These are phyloP conservation scores for Ischnura elegans DNA, from an alignment of 2,888 invertebrate genomes.

Conservation along the genomic window DNA sequence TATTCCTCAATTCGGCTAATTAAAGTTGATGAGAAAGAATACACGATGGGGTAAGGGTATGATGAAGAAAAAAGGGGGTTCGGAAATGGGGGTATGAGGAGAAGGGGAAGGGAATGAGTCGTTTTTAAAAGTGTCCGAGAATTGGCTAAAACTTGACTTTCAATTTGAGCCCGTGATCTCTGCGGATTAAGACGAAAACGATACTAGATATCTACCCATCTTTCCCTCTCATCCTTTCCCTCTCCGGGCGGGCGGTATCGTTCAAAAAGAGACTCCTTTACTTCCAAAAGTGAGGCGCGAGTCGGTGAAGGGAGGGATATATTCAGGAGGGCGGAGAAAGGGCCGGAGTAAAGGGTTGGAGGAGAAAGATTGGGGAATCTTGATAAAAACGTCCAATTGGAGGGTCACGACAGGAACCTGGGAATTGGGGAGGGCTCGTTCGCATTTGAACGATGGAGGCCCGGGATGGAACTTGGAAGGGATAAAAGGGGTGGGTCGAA, in stretches of 20 bases:
- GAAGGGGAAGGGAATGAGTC: neutral
- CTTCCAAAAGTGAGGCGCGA: neutral
- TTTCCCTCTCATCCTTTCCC: too few species aligned
- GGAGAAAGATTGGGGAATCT: neutral
- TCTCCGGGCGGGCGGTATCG: neutral
- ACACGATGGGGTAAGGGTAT: too few species aligned
- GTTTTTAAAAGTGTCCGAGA: neutral
- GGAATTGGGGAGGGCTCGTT: neutral
- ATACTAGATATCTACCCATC: neutral
- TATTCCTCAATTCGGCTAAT: neutral
- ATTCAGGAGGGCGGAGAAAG: too few species aligned
- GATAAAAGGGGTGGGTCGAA: neutral
- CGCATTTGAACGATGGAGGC: neutral
- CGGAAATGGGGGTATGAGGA: neutral
- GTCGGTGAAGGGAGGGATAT: neutral
- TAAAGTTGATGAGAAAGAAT: slow-evolving; percentile 28
- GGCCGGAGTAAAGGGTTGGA: neutral
- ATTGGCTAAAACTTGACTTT: slow-evolving; percentile 22
- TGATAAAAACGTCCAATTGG: neutral
- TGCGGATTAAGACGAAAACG: slow-evolving; percentile 22
- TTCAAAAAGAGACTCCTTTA: neutral
- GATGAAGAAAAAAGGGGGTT: neutral
- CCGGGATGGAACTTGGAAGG: too few species aligned
- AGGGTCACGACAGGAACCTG: neutral
- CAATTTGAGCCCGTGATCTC: slow-evolving; percentile 42